phyloP scores from a whole-genome alignment of 2,113 vertebrate genomes.

The Pleuronectes platessa region DNA sequence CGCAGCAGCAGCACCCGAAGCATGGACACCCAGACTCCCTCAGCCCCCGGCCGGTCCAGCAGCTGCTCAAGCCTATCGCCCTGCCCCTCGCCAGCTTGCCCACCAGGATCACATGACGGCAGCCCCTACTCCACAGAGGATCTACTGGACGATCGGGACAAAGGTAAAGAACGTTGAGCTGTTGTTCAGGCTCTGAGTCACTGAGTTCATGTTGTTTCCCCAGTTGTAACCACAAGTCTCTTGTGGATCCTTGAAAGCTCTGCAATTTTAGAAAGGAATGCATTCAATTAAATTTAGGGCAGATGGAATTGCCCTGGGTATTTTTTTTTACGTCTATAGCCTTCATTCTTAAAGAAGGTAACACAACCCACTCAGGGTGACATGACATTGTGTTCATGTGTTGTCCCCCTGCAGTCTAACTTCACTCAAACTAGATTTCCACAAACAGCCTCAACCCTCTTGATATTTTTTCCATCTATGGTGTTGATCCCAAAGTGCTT shows the following conservation, averaged over 20 bases:
- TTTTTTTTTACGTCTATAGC: neutral
- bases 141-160: constrained; percentile 92
- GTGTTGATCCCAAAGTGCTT: too few relatives aligned
- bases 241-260: neutral
- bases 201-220: neutral
- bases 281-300: neutral
- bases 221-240: neutral
- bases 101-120: constrained; percentile 92
- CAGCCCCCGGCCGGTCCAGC: constrained; percentile 88
- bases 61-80: constrained; percentile 91
- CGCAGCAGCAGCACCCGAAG: constrained; percentile 91
- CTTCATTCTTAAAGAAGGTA: neutral
- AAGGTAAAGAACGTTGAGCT: constrained; percentile 83
- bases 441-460: too few relatives aligned
- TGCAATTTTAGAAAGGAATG: neutral
- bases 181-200: neutral
- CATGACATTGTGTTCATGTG: too few relatives aligned
- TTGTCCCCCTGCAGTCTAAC: too few relatives aligned
- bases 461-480: too few relatives aligned
- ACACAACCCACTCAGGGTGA: too few relatives aligned
- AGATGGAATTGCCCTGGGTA: neutral
- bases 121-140: constrained; percentile 97
- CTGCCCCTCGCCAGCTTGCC: constrained; percentile 93
- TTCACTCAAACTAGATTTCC: too few relatives aligned
- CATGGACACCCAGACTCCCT: constrained; percentile 93